Conservation (phyloP, 2,888 invertebrate genomes). For the Branchipolynoe longqiensis region DNA sequence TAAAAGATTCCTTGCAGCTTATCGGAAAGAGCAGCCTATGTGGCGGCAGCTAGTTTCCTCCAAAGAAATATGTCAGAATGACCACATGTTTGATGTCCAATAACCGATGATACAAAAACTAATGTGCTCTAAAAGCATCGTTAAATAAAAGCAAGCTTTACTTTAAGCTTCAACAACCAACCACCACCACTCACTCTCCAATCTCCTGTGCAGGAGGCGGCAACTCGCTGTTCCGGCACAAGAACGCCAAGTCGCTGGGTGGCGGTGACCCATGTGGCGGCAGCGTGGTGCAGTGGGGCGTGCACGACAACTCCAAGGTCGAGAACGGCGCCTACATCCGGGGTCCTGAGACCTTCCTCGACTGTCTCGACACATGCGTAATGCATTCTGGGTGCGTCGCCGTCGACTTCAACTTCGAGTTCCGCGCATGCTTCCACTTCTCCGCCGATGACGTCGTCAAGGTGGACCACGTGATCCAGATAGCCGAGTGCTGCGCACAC, state of each 20-base stretch:
- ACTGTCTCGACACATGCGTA: conserved; percentile 38
- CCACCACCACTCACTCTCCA: no score
- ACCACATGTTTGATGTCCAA: no score
- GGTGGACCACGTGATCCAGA: neutral
- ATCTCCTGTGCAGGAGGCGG: no score
- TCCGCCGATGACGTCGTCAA: neutral
- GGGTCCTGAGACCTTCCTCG: conserved; percentile 22
- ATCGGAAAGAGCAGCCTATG: no score
- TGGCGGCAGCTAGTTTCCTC: no score
- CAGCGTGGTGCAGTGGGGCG: neutral
- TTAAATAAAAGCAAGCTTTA: no score
- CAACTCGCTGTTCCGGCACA: neutral
- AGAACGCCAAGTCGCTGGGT: neutral
- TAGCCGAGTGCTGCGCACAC: conserved; percentile 24
- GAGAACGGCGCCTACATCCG: neutral
- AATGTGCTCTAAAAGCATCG: no score
- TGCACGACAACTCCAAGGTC: neutral
- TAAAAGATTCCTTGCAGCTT: no score
- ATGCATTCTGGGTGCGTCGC: neutral
- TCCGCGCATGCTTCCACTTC: conserved; percentile 14
- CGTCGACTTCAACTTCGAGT: conserved; percentile 31
- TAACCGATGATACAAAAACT: no score
- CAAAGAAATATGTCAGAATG: no score
- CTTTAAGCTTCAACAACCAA: no score
- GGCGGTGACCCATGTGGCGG: conserved; percentile 21